phyloP scores from a whole-genome alignment of 1,140 invertebrate genomes.

The Phthorimaea operculella region DNA sequence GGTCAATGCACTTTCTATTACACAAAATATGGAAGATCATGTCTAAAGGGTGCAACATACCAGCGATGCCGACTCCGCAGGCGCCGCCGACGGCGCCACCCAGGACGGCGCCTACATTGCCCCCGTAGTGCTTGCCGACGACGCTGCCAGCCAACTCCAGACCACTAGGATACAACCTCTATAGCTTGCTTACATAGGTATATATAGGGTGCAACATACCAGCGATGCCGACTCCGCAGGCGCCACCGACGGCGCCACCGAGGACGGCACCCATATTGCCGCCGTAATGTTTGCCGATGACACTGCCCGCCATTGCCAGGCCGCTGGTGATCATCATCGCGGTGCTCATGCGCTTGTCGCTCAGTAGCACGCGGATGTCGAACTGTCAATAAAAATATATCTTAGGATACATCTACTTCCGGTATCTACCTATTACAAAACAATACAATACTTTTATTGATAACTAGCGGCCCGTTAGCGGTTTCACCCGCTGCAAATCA shows the following conservation, averaged over 20 bases:
- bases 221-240: slow-evolving; percentile 44
- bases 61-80: slow-evolving; percentile 45
- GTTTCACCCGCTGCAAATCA: too few species aligned
- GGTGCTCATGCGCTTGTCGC: slow-evolving; percentile 25
- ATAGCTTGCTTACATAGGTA: too few species aligned
- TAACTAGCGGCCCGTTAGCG: too few species aligned
- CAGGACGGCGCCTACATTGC: slow-evolving; percentile 45
- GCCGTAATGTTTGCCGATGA: slow-evolving; percentile 49
- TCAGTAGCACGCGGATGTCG: slow-evolving; percentile 44
- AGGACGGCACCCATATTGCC: slow-evolving; percentile 48
- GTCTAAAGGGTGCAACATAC: too few species aligned
- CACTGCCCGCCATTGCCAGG: slow-evolving; percentile 30
- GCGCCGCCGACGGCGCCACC: slow-evolving; percentile 49
- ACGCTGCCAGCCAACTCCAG: slow-evolving; percentile 35
- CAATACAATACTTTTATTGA: too few species aligned
- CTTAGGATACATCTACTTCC: too few species aligned
- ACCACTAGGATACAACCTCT: too few species aligned
- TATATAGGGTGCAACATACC: too few species aligned
- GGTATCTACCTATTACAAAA: too few species aligned
- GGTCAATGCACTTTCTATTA: too few species aligned
- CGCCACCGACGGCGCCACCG: slow-evolving; percentile 48
- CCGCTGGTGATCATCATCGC: slow-evolving; percentile 39
- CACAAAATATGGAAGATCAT: too few species aligned
- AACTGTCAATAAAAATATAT: slow-evolving; percentile 15
- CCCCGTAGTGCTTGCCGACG: slow-evolving; percentile 50